These are phyloP conservation scores for Poeciliopsis retropinna DNA, from an alignment of 2,113 vertebrate species.

Conservation along the genomic window DNA sequence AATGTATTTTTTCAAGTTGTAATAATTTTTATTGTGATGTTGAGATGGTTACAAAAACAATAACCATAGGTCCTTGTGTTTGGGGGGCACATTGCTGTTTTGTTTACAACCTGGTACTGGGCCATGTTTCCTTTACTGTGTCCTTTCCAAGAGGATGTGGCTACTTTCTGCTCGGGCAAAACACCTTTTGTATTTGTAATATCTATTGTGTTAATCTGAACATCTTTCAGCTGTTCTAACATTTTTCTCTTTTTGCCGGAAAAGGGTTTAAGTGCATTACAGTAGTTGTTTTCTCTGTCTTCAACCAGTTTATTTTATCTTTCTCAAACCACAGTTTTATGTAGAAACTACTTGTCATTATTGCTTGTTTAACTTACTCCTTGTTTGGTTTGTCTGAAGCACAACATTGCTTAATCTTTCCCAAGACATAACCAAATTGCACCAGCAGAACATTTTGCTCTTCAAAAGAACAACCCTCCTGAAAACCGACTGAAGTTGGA, in stretches of 20 bases:
- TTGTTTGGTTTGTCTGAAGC: too few species aligned
- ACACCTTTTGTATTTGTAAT: constrained; percentile 1
- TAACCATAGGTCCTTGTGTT: not conserved
- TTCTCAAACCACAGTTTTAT: too few species aligned
- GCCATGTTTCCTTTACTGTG: constrained; percentile 31
- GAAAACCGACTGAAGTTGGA: too few species aligned
- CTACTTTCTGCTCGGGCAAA: constrained; percentile 6
- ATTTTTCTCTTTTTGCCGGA: not conserved
- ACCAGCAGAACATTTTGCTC: too few species aligned
- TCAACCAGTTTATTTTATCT: too few species aligned
- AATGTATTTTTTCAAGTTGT: not conserved
- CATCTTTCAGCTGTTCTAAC: not conserved
- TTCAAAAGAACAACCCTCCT: too few species aligned
- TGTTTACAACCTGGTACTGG: constrained; percentile 33
- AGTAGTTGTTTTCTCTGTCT: too few species aligned
- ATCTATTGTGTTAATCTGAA: not conserved
- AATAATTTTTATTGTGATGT: not conserved
- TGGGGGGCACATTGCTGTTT: not conserved
- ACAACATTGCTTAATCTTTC: too few species aligned
- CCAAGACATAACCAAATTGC: too few species aligned
- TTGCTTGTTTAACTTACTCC: too few species aligned
- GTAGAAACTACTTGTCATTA: too few species aligned
- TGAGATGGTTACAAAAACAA: not conserved
- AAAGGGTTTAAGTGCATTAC: too few species aligned
- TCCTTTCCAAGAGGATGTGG: constrained; percentile 46